A percentile compares a stretch with the other conserved stretches of the same genome.
Evolutionary conservation across 2,113 vertebrate species (phyloP).

Genomic region (Cariama cristata): DNA sequence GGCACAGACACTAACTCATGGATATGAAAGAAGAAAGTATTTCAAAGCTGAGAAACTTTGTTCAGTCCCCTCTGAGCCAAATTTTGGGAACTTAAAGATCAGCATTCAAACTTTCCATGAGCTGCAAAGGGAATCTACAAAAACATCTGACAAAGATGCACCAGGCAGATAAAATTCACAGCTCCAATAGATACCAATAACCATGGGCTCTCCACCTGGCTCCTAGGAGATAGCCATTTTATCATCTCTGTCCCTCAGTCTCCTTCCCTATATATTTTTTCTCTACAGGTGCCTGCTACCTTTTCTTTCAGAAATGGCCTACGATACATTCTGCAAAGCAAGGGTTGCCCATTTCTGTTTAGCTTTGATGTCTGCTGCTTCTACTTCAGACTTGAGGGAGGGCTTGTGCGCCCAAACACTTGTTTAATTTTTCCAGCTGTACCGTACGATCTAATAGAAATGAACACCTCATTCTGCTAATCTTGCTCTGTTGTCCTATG

Average conservation of each 20-base stretch:
- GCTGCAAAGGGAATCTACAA: not conserved
- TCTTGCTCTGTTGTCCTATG: not conserved
- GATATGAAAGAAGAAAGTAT: not conserved
- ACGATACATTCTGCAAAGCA: not conserved
- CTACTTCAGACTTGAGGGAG: not conserved
- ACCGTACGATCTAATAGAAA: not conserved
- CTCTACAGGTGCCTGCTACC: not conserved
- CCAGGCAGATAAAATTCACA: not conserved
- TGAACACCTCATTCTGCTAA: not conserved
- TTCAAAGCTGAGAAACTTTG: not conserved
- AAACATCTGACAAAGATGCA: not conserved
- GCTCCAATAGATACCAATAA: not conserved
- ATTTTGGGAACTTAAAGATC: not conserved
- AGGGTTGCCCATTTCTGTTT: not conserved
- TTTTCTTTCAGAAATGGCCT: not conserved
- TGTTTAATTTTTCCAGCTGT: not conserved
- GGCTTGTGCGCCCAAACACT: not conserved
- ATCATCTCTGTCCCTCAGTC: not conserved
- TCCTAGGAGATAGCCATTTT: not conserved
- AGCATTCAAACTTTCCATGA: not conserved
- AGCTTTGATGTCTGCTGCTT: not conserved
- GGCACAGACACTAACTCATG: not conserved
- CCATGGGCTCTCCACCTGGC: not conserved
- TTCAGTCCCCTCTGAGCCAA: rapidly evolving
- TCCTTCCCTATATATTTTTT: not conserved